Percentiles rank a stretch among this genome's conserved stretches.
Conservation (phyloP, 2,113 vertebrate genomes). For the Herpailurus yagouaroundi region DNA sequence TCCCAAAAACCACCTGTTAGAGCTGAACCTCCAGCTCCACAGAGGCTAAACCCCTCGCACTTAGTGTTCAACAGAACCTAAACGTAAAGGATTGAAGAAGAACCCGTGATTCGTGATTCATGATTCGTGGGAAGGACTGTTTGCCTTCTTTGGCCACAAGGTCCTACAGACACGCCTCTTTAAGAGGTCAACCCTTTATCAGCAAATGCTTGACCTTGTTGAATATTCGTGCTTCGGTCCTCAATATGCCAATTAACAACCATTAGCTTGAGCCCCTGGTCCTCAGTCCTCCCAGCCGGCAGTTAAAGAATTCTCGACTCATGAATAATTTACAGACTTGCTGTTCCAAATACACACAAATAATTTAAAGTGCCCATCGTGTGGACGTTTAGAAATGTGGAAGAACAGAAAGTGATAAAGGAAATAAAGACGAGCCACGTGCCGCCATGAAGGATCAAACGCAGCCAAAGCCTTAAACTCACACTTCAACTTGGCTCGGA, state of each 20-base stretch:
- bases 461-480: neutral
- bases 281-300: neutral
- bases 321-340: neutral
- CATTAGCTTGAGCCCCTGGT: neutral
- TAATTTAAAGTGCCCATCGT: neutral
- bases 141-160: neutral
- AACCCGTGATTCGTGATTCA: rapidly evolving
- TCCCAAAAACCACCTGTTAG: rapidly evolving
- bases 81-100: too few relatives aligned
- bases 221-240: neutral
- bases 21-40: rapidly evolving
- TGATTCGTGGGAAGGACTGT: neutral
- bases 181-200: neutral
- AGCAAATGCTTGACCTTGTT: neutral
- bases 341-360: neutral
- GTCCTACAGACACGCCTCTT: rapidly evolving
- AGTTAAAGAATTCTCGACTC: neutral
- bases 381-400: neutral
- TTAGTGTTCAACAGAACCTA: neutral
- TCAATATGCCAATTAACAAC: neutral
- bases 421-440: neutral
- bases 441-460: neutral
- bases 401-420: neutral
- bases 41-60: rapidly evolving
- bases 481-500: constrained; percentile 89